Evolutionary conservation across 2,113 vertebrate genomes (phyloP), one percentile per base, ranked within the genome.

Genomic region (Peromyscus californicus): DNA sequence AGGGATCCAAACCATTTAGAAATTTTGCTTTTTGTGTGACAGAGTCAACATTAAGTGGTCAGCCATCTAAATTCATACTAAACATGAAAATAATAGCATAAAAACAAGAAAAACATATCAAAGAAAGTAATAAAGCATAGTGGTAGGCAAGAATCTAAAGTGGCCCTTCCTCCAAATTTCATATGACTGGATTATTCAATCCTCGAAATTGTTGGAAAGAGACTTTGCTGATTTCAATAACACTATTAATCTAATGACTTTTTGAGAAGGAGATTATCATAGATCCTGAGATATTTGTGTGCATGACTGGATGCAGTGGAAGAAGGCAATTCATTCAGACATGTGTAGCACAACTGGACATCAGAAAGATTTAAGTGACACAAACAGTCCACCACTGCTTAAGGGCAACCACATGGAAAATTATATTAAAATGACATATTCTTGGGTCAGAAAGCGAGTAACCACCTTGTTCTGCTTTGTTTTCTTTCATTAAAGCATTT

Each of bases 391-490:
- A 91, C 36, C 4, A 13, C 65, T 85, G 7, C 19, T 59, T 78
- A 33, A 51, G 3, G 7, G 15, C 12, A 51, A 8, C 16, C 24
- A n/a, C 5, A 84, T 78, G 5, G 33, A 93, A 91, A 87, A 8
- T n/a, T 85, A 74, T 70, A 54, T 22, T 91, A 94, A 90, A 85
- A 4, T 19, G 51, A 48, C 13, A 0, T 0, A 65, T 21, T 15
- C 79, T 86, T 31, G 97, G 31, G 61, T 75, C 36, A 96, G 65
- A 57, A 94, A 33, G 72, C 89, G 96, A 98, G 94, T 96, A 92
- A 89, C 3, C 87, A 93, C 21, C 91, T 54, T 61, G n/a, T 9
- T 36, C 15, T 67, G 45, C 33, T 96, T 65, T 96, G 65, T 80
- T 97, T 97, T 98, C 57, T 57, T 96, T 88, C 45, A 59, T 9